Evolutionary conservation across 1,140 invertebrate species (phyloP).

Genomic region (Brachionus rotundiformis): DNA sequence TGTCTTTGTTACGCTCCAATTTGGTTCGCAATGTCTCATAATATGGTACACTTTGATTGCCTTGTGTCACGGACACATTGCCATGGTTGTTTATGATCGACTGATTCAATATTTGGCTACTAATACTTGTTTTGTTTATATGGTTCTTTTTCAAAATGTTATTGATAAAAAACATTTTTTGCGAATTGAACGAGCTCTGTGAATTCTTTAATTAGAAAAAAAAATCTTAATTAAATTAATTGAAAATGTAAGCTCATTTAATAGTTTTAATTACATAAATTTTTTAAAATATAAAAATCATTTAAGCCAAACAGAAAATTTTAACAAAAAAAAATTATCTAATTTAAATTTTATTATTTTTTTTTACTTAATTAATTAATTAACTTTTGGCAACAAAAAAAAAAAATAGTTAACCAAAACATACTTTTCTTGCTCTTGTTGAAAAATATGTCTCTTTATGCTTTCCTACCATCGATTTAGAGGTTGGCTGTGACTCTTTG

Average conservation of each 20-base stretch:
- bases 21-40: neutral
- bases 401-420: conserved; percentile 53
- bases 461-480: neutral
- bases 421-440: conserved; percentile 60
- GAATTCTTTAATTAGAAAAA: neutral
- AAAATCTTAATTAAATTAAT: neutral
- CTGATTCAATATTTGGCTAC: conserved; percentile 6
- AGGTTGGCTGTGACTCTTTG: neutral
- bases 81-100: conserved; percentile 5
- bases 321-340: too few species aligned
- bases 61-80: neutral
- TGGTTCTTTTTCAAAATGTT: conserved; percentile 6
- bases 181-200: conserved; percentile 21
- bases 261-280: too few species aligned
- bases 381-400: neutral
- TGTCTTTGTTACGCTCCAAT: conserved; percentile 25
- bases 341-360: too few species aligned
- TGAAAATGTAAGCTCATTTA: too few species aligned
- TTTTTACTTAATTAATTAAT: conserved; percentile 11
- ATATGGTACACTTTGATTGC: neutral
- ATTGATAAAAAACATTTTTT: conserved; percentile 47
- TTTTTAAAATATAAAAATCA: too few species aligned
- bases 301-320: too few species aligned
- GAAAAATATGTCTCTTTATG: conserved; percentile 55
- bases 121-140: conserved; percentile 13